phyloP scores from a whole-genome alignment of 1,140 invertebrate genomes.

The Drosophila watanabei region DNA sequence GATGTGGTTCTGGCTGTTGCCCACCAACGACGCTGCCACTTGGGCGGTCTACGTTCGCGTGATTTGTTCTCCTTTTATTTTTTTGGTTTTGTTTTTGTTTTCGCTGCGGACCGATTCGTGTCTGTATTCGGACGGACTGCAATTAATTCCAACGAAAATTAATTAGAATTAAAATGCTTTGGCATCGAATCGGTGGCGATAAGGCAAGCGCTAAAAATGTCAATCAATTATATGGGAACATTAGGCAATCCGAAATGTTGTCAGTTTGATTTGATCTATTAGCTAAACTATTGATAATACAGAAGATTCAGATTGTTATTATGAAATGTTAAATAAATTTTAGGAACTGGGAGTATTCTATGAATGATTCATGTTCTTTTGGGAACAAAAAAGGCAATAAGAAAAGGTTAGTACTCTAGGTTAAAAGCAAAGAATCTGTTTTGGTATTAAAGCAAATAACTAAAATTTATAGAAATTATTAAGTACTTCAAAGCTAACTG shows the following conservation, averaged over 20 bases:
- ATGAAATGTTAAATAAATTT: background rate
- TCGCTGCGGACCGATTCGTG: constrained; percentile 8
- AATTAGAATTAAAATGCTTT: constrained; percentile 51
- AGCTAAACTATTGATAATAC: background rate
- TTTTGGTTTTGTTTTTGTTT: constrained; percentile 11
- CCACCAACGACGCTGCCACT: constrained; percentile 65
- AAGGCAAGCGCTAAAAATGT: constrained; percentile 31
- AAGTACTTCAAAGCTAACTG: no score
- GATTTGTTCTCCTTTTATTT: constrained; percentile 50
- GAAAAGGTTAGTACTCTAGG: no score
- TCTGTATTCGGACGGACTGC: constrained; percentile 29
- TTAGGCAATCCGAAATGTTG: constrained; percentile 21
- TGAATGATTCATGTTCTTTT: background rate
- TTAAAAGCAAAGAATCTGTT: background rate
- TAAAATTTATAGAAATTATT: no score
- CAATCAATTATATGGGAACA: constrained; percentile 37
- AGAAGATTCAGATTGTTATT: background rate
- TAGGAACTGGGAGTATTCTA: no score
- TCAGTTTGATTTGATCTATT: background rate
- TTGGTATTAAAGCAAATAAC: no score
- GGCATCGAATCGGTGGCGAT: constrained; percentile 2
- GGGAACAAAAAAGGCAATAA: background rate
- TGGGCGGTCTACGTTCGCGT: constrained; percentile 56
- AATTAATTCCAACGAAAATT: constrained; percentile 66
- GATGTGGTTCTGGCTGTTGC: constrained; percentile 5